Conservation (phyloP, 2,797 vertebrate species). For the Rousettus madagascariensis region DNA sequence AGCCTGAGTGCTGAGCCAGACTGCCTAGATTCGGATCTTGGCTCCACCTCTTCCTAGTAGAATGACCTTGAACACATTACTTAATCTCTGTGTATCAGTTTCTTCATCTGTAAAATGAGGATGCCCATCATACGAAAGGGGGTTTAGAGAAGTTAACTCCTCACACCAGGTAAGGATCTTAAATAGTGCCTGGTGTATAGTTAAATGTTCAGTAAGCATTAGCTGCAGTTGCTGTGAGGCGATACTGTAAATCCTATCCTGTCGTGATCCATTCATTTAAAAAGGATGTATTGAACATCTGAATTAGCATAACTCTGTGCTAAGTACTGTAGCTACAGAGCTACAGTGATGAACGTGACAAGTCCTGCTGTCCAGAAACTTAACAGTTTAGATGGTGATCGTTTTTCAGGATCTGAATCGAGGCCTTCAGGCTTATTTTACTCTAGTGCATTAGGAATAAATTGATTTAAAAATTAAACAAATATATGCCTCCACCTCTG, state of each 20-base stretch:
- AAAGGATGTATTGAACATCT: neutral
- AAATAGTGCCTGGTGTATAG: neutral
- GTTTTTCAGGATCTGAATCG: neutral
- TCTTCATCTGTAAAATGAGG: conserved; percentile 15
- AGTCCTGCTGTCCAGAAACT: neutral
- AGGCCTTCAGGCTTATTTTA: neutral
- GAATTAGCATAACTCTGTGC: neutral
- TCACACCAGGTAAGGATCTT: neutral
- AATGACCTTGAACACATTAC: neutral
- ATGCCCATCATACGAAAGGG: neutral
- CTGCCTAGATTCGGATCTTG: neutral
- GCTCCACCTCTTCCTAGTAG: neutral
- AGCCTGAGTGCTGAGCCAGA: neutral
- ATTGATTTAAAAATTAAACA: conserved; percentile 52
- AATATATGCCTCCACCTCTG: neutral
- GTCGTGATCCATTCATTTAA: neutral
- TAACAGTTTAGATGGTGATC: neutral
- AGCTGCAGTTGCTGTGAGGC: neutral
- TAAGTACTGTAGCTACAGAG: neutral
- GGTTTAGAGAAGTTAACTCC: conserved; percentile 8
- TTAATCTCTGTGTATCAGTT: conserved; percentile 9
- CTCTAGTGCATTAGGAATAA: neutral
- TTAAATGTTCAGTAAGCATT: conserved; percentile 32
- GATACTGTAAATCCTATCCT: neutral
- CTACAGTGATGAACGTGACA: neutral